Evolutionary conservation across 2,113 vertebrate species (phyloP).

Genomic region (Microcebus jonahi): DNA sequence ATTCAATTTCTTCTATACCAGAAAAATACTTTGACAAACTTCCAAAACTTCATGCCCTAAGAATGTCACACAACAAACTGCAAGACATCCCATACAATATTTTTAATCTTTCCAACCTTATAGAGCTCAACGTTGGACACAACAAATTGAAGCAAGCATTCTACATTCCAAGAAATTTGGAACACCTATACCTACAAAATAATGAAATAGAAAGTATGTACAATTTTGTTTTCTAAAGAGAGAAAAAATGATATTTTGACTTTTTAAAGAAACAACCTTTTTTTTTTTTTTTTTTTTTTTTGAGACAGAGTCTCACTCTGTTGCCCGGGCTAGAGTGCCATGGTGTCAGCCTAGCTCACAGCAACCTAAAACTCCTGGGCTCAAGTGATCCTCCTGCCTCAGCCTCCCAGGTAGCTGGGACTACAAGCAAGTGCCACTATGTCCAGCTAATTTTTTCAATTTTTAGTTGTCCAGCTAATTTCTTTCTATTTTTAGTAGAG

Average conservation of each 20-base stretch:
- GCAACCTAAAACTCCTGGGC: too few species aligned
- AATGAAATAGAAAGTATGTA: conserved; percentile 89
- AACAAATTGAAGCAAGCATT: conserved; percentile 89
- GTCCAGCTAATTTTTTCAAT: too few species aligned
- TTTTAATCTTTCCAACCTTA: conserved; percentile 88
- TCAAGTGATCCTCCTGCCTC: too few species aligned
- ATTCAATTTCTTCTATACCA: conserved; percentile 88
- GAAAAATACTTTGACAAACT: conserved; percentile 87
- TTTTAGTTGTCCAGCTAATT: too few species aligned
- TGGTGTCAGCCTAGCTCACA: too few species aligned
- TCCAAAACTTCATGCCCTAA: conserved; percentile 85
- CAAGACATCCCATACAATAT: conserved; percentile 82
- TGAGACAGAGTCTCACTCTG: too few species aligned
- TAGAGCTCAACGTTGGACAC: conserved; percentile 89
- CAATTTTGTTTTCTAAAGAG: conserved; percentile 39
- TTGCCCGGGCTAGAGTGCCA: too few species aligned
- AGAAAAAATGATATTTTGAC: background rate
- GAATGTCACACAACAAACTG: conserved; percentile 87
- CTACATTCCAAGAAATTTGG: conserved; percentile 87
- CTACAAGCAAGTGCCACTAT: too few species aligned
- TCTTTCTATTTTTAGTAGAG: too few species aligned
- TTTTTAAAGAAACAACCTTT: background rate
- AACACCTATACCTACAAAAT: conserved; percentile 89
- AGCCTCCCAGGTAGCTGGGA: too few species aligned
- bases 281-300: too few species aligned